Conservation (phyloP, 2,797 vertebrate species). For the Erethizon dorsatum region DNA sequence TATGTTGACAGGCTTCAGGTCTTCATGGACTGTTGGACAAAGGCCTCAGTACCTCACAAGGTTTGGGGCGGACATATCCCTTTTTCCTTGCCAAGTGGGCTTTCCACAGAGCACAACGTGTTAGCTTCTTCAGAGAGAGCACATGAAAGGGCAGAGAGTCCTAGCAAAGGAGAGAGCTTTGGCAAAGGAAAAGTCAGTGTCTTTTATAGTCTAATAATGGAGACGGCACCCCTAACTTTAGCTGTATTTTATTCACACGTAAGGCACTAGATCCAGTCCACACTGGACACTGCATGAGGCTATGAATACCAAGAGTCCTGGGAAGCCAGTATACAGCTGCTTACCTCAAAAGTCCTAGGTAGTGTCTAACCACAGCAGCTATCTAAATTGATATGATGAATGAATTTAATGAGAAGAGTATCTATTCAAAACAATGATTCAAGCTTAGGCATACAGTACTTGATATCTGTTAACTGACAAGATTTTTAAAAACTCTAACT, state of each 20-base stretch:
- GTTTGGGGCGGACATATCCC: background rate
- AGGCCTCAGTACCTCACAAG: background rate
- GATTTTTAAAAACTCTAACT: no score
- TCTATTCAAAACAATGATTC: background rate
- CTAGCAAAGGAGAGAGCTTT: background rate
- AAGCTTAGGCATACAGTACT: background rate
- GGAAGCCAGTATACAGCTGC: background rate
- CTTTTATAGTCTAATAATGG: background rate
- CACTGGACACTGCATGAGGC: background rate
- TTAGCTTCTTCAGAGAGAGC: background rate
- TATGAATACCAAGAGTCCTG: background rate
- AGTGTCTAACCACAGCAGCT: background rate
- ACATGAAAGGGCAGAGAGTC: background rate
- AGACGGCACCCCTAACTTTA: background rate
- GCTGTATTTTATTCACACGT: background rate
- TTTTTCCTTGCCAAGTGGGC: background rate
- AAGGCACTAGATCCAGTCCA: background rate
- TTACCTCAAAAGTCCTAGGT: background rate
- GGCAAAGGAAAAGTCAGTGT: background rate
- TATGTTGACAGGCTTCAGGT: background rate
- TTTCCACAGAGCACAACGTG: background rate
- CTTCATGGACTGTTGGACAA: background rate
- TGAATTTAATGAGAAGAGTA: background rate
- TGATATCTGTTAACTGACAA: background rate
- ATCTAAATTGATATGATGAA: background rate